Evolutionary conservation across 2,797 vertebrate species (phyloP), one percentile per base, ranked within the genome.

Genomic region (Mastacembelus armatus): DNA sequence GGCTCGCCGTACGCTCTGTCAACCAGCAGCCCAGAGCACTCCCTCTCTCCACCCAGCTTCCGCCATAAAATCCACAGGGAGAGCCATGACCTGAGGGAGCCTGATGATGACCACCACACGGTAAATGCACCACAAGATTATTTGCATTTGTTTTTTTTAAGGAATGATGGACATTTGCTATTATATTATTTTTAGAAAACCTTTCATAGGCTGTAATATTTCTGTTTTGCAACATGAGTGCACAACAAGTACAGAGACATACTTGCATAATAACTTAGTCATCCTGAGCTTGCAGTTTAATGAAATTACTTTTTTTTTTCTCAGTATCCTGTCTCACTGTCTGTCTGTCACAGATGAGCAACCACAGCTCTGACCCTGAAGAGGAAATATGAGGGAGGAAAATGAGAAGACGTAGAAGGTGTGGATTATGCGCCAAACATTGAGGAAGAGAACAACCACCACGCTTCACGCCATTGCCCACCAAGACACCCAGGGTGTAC

Each of bases 1-100:
- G 90, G 85, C 49, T 93, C 92, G 21, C 88, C 70, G 2, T 93
- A 92, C 63, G 83, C 85, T 63, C 77, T 84, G 77, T 92, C 91
- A 24, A 71, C 77, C 85, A 92, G 91, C 89, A 94, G 93, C 85
- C 91, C 89, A 1, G 93, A 93, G 72, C 91, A 85, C 45, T 94
- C 92, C 49, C 85, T 91, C 44, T 91, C 91, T 38, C 91, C 90
- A 50, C 89, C 88, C 54, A 91, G 86, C 68, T 89, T 89, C 52
- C 88, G 83, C 45, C 90, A 89, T 74, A 80, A 80, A 63, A 83
- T 89, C 71, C 89, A 81, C 83, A 89, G 89, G 84, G 91, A 91
- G 79, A 91, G 81, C 68, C 81, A 84, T 11, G 85, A 88, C 52
- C 85, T 86, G 60, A 91, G 89, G 81, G 91, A 92, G 74, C 85